Evolutionary conservation across 1,140 invertebrate species (phyloP), one percentile per base, ranked within the genome.

Genomic region (Melanaphis sacchari): DNA sequence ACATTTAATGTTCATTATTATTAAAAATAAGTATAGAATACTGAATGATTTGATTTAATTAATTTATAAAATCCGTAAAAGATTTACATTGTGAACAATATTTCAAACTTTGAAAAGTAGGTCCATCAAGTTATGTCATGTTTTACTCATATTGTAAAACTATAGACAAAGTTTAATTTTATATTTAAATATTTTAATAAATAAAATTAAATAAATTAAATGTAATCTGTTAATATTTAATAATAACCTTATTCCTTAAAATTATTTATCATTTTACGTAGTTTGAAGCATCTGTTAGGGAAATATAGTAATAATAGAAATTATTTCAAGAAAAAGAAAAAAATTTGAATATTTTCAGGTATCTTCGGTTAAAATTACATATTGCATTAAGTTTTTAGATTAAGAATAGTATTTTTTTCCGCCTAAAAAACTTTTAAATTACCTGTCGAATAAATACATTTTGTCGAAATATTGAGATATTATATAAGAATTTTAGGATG

Each of bases 401-500:
- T 90, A 52, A 11, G 7, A 90, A 31, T 21, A 40, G 24, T 21
- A 59, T 41, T 90, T 90, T 18, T 31, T 40, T 15, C n/a, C 2
- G 2, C 9, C 11, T 40, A 90, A 90, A 90, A 90, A 90, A 90
- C 52, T 90, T 52, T 52, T 59, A 90, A 90, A 90, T 59, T 90
- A 90, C 22, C 89, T 41, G 36, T 66, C 52, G 22, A 40, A 18
- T 38, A 40, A 54, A 59, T 52, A 41, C 15, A 59, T 59, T 41
- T 41, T 31, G 49, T 59, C 36, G 36, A 59, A 90, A 41, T 59
- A 15, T 52, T 22, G 46, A 36, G 46, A 52, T 52, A 9, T 22
- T 36, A 21, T 52, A 38, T 54, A 3, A 11, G 31, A 90, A 90
- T 36, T 81, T 92, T n/a, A 54, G 5, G 36, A 54, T 15, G 38